A percentile compares a stretch with the other conserved stretches of the same genome.
Conservation (phyloP, 2,797 vertebrate genomes). For the Protonibea diacanthus region DNA sequence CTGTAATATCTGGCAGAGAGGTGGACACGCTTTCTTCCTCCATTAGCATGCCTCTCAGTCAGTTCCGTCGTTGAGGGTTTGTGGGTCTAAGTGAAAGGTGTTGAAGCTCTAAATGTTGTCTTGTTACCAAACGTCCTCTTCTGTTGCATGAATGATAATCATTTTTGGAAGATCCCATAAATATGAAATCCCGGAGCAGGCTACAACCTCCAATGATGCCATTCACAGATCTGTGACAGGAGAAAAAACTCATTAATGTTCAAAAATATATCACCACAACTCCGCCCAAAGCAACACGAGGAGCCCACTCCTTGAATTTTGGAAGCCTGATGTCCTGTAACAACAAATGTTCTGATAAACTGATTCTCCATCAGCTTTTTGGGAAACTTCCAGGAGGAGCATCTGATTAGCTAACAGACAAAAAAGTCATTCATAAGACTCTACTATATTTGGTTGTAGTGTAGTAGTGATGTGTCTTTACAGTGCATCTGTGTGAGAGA, state of each 20-base stretch:
- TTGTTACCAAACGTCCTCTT: conserved; percentile 47
- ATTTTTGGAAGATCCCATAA: conserved; percentile 36
- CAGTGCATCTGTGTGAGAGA: conserved; percentile 8
- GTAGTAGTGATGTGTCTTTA: neutral
- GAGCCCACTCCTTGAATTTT: too few species aligned
- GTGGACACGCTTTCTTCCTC: conserved; percentile 67
- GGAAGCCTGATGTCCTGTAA: neutral
- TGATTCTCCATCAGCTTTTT: conserved; percentile 13
- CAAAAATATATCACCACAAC: conserved; percentile 2
- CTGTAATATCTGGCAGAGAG: conserved; percentile 43
- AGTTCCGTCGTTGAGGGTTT: conserved; percentile 12
- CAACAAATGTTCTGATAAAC: conserved; percentile 20
- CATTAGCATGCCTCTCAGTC: conserved; percentile 64
- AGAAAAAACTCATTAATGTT: conserved; percentile 26
- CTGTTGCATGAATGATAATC: conserved; percentile 21
- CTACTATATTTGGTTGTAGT: conserved; percentile 7
- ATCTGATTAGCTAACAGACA: conserved; percentile 32
- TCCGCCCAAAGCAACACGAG: neutral
- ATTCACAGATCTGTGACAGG: conserved; percentile 52
- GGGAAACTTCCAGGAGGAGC: conserved; percentile 4
- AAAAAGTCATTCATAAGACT: conserved; percentile 53
- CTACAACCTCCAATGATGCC: conserved; percentile 4
- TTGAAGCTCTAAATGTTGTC: conserved; percentile 13
- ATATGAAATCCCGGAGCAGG: conserved; percentile 21
- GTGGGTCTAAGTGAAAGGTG: conserved; percentile 20